Conservation (phyloP, 1,140 invertebrate genomes). For the Triops longicaudatus region DNA sequence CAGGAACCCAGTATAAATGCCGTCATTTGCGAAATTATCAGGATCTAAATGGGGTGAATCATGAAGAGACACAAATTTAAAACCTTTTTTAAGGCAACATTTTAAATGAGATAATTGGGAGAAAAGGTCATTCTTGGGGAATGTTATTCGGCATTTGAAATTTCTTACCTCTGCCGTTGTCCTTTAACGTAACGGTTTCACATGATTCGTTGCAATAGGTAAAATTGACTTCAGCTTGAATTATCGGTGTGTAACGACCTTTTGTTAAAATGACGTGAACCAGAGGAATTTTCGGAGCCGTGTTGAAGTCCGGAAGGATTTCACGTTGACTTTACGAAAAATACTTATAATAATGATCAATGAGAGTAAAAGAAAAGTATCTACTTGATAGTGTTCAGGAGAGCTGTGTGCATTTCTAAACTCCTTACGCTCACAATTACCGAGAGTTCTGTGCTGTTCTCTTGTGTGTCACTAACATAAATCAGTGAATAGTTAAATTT, state of each 20-base stretch:
- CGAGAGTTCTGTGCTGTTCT: neutral
- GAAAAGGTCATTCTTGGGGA: no score
- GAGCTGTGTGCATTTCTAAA: neutral
- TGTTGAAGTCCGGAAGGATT: neutral
- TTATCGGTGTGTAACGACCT: neutral
- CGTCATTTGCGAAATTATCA: neutral
- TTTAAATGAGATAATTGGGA: no score
- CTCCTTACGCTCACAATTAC: neutral
- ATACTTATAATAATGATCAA: neutral
- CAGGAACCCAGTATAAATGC: neutral
- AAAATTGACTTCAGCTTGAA: neutral
- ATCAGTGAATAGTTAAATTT: neutral
- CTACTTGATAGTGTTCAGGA: neutral
- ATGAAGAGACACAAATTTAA: no score
- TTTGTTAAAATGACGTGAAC: neutral
- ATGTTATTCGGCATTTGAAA: neutral
- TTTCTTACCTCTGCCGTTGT: neutral
- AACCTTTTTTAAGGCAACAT: no score
- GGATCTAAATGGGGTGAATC: neutral
- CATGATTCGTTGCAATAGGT: neutral
- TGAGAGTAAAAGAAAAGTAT: neutral
- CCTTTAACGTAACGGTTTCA: neutral
- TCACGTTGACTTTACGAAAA: neutral
- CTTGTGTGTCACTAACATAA: neutral
- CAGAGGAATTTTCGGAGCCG: neutral